Conservation (phyloP, 2,113 vertebrate species). For the Chroicocephalus ridibundus region DNA sequence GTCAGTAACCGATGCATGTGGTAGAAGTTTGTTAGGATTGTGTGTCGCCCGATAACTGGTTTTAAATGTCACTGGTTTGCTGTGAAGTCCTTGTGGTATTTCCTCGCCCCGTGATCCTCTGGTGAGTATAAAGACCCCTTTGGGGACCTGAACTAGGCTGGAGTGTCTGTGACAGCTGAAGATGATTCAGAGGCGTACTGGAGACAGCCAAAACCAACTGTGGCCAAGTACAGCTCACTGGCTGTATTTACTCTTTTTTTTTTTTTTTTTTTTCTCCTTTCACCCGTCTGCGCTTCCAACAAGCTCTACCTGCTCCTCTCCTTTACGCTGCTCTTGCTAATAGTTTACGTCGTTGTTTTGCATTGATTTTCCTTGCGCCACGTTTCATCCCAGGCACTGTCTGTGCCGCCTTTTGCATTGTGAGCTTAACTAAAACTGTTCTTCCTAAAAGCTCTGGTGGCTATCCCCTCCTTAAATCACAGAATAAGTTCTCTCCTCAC, state of each 20-base stretch:
- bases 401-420: not conserved
- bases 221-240: not conserved
- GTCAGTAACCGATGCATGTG: not conserved
- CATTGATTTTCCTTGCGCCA: not conserved
- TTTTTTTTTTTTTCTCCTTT: not conserved
- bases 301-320: not conserved
- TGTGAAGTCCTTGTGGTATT: not conserved
- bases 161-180: not conserved
- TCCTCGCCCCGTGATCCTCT: not conserved
- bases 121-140: not conserved
- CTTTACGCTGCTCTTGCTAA: not conserved
- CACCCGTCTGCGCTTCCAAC: not conserved
- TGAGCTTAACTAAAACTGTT: not conserved
- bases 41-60: not conserved
- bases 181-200: not conserved
- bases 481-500: not conserved
- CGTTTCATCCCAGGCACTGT: not conserved
- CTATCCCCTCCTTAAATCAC: not conserved
- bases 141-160: not conserved
- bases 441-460: not conserved
- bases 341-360: not conserved
- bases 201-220: not conserved
- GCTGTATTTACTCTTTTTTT: not conserved
- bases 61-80: conserved; percentile 16
- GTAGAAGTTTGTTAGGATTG: not conserved